Base-by-base conservation (phyloP, 2,888 invertebrate species). In the Myopa testacea region DNA sequence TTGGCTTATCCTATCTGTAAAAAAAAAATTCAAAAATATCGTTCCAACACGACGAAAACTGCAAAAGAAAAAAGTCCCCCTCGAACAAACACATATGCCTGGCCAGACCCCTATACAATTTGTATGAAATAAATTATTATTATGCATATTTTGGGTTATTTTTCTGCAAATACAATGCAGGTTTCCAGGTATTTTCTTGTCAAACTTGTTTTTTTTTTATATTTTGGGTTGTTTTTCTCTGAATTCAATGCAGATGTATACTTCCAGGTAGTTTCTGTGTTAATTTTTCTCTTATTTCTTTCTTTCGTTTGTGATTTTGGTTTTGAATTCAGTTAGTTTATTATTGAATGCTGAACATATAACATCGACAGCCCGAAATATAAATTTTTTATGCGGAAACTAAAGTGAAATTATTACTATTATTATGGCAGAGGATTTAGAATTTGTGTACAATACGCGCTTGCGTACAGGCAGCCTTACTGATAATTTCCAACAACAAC, bases 311-410 rank as follows among this genome's bases (percentile, higher is more conserved):
- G 76, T 76, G 69, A 76, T 76, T 76, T 69, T 76, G 69, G 76
- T 76, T 55, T 50, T 67, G 68, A 50, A 3, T 50, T 50, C 50
- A 50, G 50, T 50, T 50, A 50, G 50, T 68, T 68, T 52, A 67
- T 75, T 75, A 67, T 75, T 75, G 67, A 67, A 75, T 75, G 67
- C 58, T 71, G 71, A 71, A 73, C 40, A 63, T 63, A 76, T 60
- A 76, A 76, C 70, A 76, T 70, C 76, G 76, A 76, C 76, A 76
- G 63, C 70, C 76, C 63, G 76, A 76, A 70, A 76, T 76, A 76
- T 76, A 76, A 76, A 55, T 71, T 71, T 63, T 76, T 76, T 76
- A 63, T 76, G 52, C 55, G 76, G 76, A 76, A 71, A 76, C 76
- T 76, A 71, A 76, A 77, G 67, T 77, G 40, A 72, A 77, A 77